Evolutionary conservation across 2,113 vertebrate species (phyloP).

Genomic region (Malurus elegans): DNA sequence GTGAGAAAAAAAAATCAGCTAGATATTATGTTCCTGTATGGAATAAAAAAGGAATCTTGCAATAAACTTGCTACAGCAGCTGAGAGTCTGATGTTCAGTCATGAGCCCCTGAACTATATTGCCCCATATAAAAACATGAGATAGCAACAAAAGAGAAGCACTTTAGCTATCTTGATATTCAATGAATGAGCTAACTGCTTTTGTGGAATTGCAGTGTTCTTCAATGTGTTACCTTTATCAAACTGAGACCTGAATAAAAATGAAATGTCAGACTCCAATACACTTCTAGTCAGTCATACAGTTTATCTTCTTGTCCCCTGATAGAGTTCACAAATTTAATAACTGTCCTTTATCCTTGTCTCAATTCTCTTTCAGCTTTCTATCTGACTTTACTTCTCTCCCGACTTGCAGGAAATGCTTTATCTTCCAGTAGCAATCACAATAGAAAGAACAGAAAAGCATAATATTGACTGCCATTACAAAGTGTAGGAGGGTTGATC

Average conservation of each 20-base stretch:
- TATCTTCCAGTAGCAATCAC: conserved; percentile 46
- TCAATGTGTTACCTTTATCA: conserved; percentile 70
- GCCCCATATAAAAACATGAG: conserved; percentile 45
- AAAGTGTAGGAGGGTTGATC: conserved; percentile 21
- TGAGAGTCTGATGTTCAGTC: conserved; percentile 31
- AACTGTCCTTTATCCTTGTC: conserved; percentile 74
- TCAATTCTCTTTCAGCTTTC: conserved; percentile 68
- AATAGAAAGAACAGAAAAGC: conserved; percentile 38
- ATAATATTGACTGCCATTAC: conserved; percentile 48
- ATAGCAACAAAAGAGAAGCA: conserved; percentile 41
- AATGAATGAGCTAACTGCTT: conserved; percentile 66
- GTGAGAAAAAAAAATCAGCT: neutral
- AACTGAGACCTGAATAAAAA: conserved; percentile 72
- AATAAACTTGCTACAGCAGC: conserved; percentile 34
- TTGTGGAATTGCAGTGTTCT: conserved; percentile 53
- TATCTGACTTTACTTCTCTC: conserved; percentile 58
- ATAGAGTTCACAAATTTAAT: conserved; percentile 80
- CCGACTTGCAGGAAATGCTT: conserved; percentile 66
- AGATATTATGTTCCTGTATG: neutral
- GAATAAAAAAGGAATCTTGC: neutral
- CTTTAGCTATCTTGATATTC: conserved; percentile 58
- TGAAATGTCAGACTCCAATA: conserved; percentile 77
- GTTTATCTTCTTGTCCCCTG: conserved; percentile 77
- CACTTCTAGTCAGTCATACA: conserved; percentile 61
- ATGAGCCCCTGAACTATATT: conserved; percentile 45